phyloP scores from a whole-genome alignment of 2,113 vertebrate species.

The Haemorhous mexicanus region DNA sequence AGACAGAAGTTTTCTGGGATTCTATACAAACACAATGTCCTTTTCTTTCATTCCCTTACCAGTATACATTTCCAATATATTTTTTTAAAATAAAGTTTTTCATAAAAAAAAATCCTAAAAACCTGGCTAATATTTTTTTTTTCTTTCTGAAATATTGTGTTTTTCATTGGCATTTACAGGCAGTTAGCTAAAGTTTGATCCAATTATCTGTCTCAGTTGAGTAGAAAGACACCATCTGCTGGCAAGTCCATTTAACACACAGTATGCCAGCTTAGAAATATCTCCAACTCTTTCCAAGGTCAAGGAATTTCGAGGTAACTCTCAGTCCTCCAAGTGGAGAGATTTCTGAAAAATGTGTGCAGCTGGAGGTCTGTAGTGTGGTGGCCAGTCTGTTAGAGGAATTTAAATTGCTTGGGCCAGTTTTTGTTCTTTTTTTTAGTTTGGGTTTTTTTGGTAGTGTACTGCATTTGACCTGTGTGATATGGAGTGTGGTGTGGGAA shows the following conservation, averaged over 20 bases:
- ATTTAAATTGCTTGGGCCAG: not conserved
- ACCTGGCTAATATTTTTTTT: not conserved
- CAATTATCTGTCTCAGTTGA: not conserved
- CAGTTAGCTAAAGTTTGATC: not conserved
- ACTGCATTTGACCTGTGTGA: not conserved
- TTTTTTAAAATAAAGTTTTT: not conserved
- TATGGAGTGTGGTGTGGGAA: not conserved
- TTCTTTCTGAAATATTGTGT: not conserved
- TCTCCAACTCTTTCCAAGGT: not conserved
- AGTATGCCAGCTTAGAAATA: not conserved
- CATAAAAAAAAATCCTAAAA: not conserved
- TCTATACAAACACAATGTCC: not conserved
- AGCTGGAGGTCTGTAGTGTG: not conserved
- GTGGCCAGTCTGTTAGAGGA: not conserved
- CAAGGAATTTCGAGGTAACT: not conserved
- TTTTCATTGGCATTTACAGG: not conserved
- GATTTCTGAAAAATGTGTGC: not conserved
- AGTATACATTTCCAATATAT: not conserved
- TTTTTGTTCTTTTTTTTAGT: not conserved
- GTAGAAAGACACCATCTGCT: conserved; percentile 52
- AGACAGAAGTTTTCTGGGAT: not conserved
- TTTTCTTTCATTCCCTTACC: not conserved
- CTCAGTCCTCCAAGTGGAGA: not conserved
- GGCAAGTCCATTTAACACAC: conserved; percentile 2
- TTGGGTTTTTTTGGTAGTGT: not conserved